Evolutionary conservation across 2,113 vertebrate species (phyloP).

Genomic region (Gallinago paraguaiae): DNA sequence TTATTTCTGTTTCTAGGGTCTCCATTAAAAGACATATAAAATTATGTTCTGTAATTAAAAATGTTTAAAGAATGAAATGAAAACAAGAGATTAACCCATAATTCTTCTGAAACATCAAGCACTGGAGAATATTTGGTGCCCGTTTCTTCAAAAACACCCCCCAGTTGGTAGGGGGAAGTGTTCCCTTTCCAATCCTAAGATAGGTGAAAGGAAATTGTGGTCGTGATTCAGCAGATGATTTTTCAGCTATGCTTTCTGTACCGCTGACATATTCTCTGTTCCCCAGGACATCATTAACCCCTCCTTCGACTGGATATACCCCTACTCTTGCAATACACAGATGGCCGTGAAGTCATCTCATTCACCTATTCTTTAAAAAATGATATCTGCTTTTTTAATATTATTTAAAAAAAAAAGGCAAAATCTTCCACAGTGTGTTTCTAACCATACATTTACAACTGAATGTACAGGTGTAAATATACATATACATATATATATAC

Average conservation of each 20-base stretch:
- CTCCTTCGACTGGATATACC: background rate
- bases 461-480: too few relatives aligned
- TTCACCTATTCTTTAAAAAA: background rate
- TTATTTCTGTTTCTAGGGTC: background rate
- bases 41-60: background rate
- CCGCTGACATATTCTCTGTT: background rate
- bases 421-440: background rate
- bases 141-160: background rate
- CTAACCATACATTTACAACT: background rate
- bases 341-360: background rate
- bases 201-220: background rate
- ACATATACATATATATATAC: too few relatives aligned
- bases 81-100: background rate
- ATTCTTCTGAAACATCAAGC: background rate
- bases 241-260: background rate
- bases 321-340: background rate
- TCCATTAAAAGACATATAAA: slow-evolving; percentile 1
- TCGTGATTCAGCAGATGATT: background rate
- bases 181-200: background rate
- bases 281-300: background rate
- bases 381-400: background rate
- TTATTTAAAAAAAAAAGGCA: background rate
- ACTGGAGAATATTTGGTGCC: background rate
- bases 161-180: background rate
- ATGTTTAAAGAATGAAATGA: background rate